Base-by-base conservation (phyloP, 2,113 vertebrate genomes). In the Tychaedon coryphoeus region DNA sequence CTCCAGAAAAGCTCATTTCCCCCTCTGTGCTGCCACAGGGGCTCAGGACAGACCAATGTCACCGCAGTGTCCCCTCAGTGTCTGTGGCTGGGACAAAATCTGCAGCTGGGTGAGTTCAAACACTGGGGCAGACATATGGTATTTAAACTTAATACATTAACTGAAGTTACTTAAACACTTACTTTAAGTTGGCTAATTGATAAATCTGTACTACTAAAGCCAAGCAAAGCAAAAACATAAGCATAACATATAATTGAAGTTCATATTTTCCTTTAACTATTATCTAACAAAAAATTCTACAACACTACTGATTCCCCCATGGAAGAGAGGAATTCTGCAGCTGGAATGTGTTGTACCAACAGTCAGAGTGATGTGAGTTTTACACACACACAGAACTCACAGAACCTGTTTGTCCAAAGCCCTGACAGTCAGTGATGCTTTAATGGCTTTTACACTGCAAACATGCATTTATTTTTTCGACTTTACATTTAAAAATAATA, bases 331-430 rank as follows among this genome's bases (percentile, higher is more conserved):
- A 69, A 29, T n/a, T 40, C 2, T 40, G 53, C 83, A 80, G 82
- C 53, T 69, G 71, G 77, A 89, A 81, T 4, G 45, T 86, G 86
- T 82, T 79, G 86, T 65, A 66, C 70, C 81, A 92, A 86, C 86
- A 72, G 60, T 24, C 45, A 47, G 57, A 60, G 20, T 8, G 8
- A 40, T 82, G 71, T 12, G 92, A 56, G 43, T 43, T 90, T 70
- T 64, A 77, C 88, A 93, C 89, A 38, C 89, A 38, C 56, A 47
- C 43, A 43, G 12, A 86, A 86, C 91, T 84, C 71, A 92, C 82
- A 74, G 75, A 96, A 95, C 86, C 93, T 92, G 93, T 93, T 96
- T 95, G 72, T 86, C 91, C 43, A 43, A 93, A 3, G 6, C 48
- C 10, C 75, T 86, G 67, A 74, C 87, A 65, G 47, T 5, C 64